These are phyloP conservation scores for Myrmecobius fasciatus DNA, from an alignment of 2,113 vertebrate genomes.

Conservation along the genomic window DNA sequence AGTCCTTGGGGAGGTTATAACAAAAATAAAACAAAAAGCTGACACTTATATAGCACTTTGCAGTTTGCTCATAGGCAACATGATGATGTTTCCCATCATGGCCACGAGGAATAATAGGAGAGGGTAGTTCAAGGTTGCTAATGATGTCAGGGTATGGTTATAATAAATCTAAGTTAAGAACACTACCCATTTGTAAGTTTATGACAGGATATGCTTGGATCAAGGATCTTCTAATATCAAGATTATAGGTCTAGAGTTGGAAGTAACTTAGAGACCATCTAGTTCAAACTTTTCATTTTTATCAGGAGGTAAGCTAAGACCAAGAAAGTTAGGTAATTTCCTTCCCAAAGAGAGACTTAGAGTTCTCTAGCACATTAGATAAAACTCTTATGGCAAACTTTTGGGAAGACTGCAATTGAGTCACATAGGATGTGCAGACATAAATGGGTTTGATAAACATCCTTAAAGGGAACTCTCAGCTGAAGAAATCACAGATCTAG, in stretches of 20 bases:
- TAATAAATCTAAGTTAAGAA: not conserved
- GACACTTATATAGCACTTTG: not conserved
- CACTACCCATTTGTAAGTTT: not conserved
- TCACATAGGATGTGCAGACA: not conserved
- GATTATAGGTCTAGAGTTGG: not conserved
- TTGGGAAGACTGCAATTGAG: not conserved
- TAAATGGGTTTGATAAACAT: not conserved
- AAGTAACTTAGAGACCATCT: not conserved
- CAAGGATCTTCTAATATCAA: not conserved
- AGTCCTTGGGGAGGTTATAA: not conserved
- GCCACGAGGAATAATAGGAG: not conserved
- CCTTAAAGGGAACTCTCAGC: not conserved
- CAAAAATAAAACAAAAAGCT: not conserved
- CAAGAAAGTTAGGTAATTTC: not conserved
- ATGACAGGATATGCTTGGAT: not conserved
- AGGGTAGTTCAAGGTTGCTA: not conserved
- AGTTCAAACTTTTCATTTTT: not conserved
- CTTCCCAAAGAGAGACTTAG: not conserved
- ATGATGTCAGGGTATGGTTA: not conserved
- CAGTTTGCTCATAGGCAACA: not conserved
- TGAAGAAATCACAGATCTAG: not conserved
- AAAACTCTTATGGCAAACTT: not conserved
- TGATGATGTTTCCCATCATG: not conserved
- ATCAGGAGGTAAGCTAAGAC: not conserved
- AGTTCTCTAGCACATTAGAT: not conserved